A percentile compares a stretch with the other conserved stretches of the same genome.
Conservation (phyloP, 2,113 vertebrate genomes). For the Myiozetetes cayanensis region DNA sequence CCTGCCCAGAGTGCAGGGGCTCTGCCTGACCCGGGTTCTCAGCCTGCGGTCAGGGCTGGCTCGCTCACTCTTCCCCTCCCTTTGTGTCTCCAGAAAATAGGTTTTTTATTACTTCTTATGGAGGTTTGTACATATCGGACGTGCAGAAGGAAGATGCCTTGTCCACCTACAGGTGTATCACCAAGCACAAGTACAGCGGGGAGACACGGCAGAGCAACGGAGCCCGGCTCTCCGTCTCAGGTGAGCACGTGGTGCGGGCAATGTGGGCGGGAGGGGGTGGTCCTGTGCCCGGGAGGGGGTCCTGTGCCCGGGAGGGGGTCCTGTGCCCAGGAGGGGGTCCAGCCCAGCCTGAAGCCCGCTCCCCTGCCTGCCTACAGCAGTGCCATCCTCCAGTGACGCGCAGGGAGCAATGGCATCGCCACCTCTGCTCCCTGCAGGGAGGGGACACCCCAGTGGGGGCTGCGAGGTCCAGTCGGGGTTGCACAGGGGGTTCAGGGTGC, state of each 20-base stretch:
- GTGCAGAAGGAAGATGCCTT: constrained; percentile 99
- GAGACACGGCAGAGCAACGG: constrained; percentile 98
- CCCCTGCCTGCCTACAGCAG: rapidly evolving
- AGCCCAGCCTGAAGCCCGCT: rapidly evolving
- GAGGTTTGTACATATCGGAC: constrained; percentile 98
- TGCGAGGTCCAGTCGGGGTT: rapidly evolving
- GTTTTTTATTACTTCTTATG: constrained; percentile 93
- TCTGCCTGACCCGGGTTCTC: not conserved
- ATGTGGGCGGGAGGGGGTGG: rapidly evolving
- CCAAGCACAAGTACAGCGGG: constrained; percentile 98
- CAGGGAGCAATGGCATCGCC: rapidly evolving
- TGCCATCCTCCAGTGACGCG: rapidly evolving
- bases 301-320: rapidly evolving
- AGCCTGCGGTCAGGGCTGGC: not conserved
- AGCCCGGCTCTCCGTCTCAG: constrained; percentile 95
- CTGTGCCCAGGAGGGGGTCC: too few relatives aligned
- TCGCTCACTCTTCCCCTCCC: constrained; percentile 15
- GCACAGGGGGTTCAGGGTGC: rapidly evolving
- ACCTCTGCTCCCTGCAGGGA: rapidly evolving
- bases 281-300: rapidly evolving
- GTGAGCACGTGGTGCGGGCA: constrained; percentile 45
- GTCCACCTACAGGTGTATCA: constrained; percentile 98
- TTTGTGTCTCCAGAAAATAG: constrained; percentile 88
- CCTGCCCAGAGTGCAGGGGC: not conserved
- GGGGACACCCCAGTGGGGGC: rapidly evolving